Base-by-base conservation (phyloP, 2,113 vertebrate genomes). In the Tylochromis polylepis region DNA sequence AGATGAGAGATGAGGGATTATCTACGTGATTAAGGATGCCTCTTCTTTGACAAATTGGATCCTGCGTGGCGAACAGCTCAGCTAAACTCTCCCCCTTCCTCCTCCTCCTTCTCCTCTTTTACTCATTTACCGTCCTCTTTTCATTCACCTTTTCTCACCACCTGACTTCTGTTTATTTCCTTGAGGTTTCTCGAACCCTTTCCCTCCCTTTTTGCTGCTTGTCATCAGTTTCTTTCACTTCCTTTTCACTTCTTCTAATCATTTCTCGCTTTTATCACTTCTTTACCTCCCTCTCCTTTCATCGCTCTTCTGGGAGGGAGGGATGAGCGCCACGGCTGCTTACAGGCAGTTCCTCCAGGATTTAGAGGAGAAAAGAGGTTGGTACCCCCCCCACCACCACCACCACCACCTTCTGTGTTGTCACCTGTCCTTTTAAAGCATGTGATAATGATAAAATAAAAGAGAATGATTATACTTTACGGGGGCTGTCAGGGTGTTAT, bases 341-440 rank as follows among this genome's bases (percentile, higher is more conserved):
- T 97, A 97, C 93, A 90, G 90, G 55, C 96, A 96, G 93, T 97
- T 92, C 90, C 96, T 97, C 88, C 96, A 93, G 90, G 96, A 92
- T 5, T 92, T 97, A 43, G 96, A 95, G 91, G 92, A 96, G 89
- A 97, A 97, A 92, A 93, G 93, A 97, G 96, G 96, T 97, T 29
- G 75, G 96, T 96, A 79, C 34, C 12, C 14, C n/a, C 49, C 16
- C 16, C 15, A 15, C 46, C 46, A n/a, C 14, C 5, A 10, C 53
- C 18, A 5, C 60, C 60, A 20, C 43, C 67, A 49, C 22, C 49
- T 85, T 85, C 15, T 31, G 18, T 18, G 51, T 60, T 11, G 6
- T 81, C 87, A 31, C 34, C 51, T 84, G 4, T 82, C 59, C 14
- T 78, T 31, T 51, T 75, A 31, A 51, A 59, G 6, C 9, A 36